Base-by-base conservation (phyloP, 2,113 vertebrate genomes). In the Collichthys lucidus region DNA sequence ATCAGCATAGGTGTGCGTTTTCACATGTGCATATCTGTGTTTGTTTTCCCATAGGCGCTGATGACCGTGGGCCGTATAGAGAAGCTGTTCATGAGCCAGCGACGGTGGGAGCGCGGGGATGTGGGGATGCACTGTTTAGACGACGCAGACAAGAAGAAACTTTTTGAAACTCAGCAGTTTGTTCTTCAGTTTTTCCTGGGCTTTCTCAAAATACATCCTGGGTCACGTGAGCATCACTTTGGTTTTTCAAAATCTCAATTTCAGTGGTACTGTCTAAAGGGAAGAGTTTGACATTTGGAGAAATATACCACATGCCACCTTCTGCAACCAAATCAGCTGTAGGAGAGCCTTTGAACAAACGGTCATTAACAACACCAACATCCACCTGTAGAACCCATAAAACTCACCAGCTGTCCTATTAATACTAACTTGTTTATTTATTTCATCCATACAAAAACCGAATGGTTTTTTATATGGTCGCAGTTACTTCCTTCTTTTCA, bases 131-230 rank as follows among this genome's bases (percentile, higher is more conserved):
- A 82, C 80, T 96, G 95, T 61, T 74, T 60, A 12, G 82, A 87
- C 8, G 26, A 44, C 44, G 52, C 71, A 1, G 92, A 94, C 8
- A 81, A 20, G 35, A 64, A 15, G 17, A 57, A 4, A 0, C 24
- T 93, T 47, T 95, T 94, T 73, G 55, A 86, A 29, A 94, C 77
- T 50, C 89, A 94, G 62, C 93, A 95, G 87, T 94, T 94, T 86
- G 79, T 95, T 47, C 90, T 96, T 11, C 95, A 96, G 89, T 94
- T 91, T 72, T 95, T 95, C 77, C 82, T 94, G 53, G 94, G 95
- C 40, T 95, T 94, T 86, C 91, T 95, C 55, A 93, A 44, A 82
- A 24, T 84, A 7, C 80, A 70, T 42, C 57, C 26, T 52, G 4
- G 17, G 11, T 84, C 88, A 77, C 15, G 95, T 96, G 78, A 94